Conservation (phyloP, 2,113 vertebrate species). For the Nanger granti region DNA sequence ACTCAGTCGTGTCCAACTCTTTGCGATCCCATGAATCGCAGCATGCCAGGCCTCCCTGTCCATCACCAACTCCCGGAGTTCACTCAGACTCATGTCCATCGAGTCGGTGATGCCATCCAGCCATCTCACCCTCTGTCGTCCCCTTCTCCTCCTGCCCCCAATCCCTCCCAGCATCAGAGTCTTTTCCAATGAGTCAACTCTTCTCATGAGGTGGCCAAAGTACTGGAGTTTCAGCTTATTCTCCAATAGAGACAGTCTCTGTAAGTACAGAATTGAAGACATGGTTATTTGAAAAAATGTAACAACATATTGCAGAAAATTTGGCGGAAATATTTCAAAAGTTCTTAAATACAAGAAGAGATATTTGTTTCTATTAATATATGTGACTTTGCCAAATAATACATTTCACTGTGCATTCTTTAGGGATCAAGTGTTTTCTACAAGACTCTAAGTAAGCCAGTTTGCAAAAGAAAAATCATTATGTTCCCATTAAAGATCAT, state of each 20-base stretch:
- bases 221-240: no score
- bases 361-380: not conserved
- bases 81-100: no score
- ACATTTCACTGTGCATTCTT: not conserved
- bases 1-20: no score
- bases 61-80: no score
- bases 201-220: no score
- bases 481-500: not conserved
- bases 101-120: no score
- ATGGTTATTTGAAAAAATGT: not conserved
- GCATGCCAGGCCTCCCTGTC: no score
- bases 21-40: rapidly evolving
- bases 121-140: no score
- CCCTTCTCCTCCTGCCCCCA: no score
- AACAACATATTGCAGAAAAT: not conserved
- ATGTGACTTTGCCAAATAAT: not conserved
- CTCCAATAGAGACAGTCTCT: not conserved
- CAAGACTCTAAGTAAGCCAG: not conserved
- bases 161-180: no score
- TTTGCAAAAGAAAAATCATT: not conserved
- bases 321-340: not conserved
- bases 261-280: not conserved
- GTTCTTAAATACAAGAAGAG: not conserved
- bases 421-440: not conserved
- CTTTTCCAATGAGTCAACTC: no score